These are phyloP conservation scores for Pollenia griseotomentosa DNA, from an alignment of 2,888 invertebrate species.

Conservation along the genomic window DNA sequence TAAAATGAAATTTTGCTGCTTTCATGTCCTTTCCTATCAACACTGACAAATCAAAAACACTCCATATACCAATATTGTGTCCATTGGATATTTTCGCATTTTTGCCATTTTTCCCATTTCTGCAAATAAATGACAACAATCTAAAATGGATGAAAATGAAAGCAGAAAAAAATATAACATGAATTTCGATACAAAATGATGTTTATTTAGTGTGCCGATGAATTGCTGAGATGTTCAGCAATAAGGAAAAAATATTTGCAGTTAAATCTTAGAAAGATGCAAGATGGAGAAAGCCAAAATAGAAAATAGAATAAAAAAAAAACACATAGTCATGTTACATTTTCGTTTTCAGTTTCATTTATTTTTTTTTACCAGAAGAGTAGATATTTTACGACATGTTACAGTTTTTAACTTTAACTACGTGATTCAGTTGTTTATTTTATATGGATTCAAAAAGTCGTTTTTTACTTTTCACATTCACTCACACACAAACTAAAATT, in stretches of 20 bases:
- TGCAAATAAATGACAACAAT: conserved; percentile 14
- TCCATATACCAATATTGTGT: neutral
- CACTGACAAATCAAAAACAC: conserved; percentile 37
- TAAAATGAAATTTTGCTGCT: conserved; percentile 27
- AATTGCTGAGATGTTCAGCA: conserved; percentile 42
- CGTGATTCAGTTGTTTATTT: conserved; percentile 70
- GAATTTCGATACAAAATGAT: conserved; percentile 39
- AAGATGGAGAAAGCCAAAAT: neutral
- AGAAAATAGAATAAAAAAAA: neutral
- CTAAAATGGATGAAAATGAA: neutral
- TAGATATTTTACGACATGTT: conserved; percentile 71
- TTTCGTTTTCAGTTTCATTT: conserved; percentile 50
- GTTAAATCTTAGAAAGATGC: neutral
- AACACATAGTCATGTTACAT: conserved; percentile 33
- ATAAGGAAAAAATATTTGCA: conserved; percentile 14
- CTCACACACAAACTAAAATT: conserved; percentile 1
- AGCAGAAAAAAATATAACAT: conserved; percentile 13
- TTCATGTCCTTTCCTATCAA: conserved; percentile 15
- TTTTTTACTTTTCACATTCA: neutral
- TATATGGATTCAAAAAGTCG: conserved; percentile 7
- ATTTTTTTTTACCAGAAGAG: conserved; percentile 27
- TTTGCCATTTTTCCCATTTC: conserved; percentile 12
- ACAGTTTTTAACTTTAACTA: conserved; percentile 71
- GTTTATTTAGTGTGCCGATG: conserved; percentile 22
- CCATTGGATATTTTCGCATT: conserved; percentile 36